Conservation (phyloP, 2,888 invertebrate genomes). For the Acanthosoma haemorrhoidale region DNA sequence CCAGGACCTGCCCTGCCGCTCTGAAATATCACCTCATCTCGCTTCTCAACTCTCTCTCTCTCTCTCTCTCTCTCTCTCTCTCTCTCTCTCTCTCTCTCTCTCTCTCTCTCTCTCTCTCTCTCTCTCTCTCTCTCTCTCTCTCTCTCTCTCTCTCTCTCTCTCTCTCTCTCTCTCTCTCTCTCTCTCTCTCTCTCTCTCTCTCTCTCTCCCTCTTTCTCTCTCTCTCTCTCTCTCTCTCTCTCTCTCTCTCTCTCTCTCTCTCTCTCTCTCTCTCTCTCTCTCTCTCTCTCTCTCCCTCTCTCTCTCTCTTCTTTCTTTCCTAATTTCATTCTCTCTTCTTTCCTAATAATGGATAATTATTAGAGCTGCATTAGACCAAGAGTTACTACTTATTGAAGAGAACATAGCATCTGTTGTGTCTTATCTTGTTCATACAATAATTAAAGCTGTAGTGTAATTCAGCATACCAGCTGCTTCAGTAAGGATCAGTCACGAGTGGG, state of each 20-base stretch:
- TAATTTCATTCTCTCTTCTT: no score
- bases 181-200: slow-evolving; percentile 9
- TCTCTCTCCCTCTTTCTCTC: slow-evolving; percentile 8
- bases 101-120: slow-evolving; percentile 1
- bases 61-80: slow-evolving; percentile 14
- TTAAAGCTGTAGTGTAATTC: no score
- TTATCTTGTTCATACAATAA: no score
- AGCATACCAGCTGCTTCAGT: no score
- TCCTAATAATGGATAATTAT: no score
- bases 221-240: slow-evolving; percentile 14
- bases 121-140: neutral
- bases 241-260: neutral
- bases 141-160: neutral
- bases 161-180: slow-evolving; percentile 4
- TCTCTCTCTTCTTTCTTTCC: no score
- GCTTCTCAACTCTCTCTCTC: neutral
- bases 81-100: slow-evolving; percentile 6
- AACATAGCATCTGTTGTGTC: no score
- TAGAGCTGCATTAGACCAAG: no score
- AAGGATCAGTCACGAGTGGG: no score
- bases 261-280: neutral
- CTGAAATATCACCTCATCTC: neutral
- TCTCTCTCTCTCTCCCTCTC: neutral
- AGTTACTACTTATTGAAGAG: no score
- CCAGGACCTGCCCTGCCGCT: neutral